These are phyloP conservation scores for Peromyscus melanophrys DNA, from an alignment of 2,797 vertebrate species.

Conservation along the genomic window DNA sequence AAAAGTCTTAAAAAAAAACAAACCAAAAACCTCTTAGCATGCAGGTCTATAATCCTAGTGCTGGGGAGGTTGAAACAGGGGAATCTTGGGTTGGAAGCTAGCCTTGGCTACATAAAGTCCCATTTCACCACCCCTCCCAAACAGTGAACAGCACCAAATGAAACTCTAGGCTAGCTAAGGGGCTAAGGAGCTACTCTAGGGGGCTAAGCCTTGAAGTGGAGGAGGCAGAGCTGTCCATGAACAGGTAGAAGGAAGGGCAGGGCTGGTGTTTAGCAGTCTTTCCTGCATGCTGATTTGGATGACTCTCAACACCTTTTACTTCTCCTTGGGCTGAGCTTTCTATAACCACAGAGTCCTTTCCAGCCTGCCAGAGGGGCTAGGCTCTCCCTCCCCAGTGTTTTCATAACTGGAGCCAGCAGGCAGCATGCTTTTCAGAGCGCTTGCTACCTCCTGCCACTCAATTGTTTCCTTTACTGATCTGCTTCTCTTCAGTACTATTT, in stretches of 20 bases:
- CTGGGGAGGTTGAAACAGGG: background rate
- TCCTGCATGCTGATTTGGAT: conserved; percentile 63
- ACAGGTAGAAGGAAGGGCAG: background rate
- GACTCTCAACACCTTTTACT: background rate
- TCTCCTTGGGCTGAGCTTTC: background rate
- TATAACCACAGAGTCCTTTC: background rate
- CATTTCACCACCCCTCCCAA: background rate
- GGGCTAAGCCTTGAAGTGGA: background rate
- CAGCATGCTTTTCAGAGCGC: background rate
- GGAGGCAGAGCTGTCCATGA: background rate
- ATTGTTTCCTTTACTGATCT: background rate
- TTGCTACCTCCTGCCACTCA: background rate
- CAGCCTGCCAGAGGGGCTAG: background rate
- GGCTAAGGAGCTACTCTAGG: too few relatives aligned
- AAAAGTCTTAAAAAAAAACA: background rate
- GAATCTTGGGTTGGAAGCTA: background rate
- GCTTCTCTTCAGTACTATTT: background rate
- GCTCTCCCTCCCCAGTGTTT: background rate
- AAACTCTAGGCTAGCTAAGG: background rate
- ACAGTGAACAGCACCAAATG: background rate
- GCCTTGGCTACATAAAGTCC: background rate
- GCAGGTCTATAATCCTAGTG: background rate
- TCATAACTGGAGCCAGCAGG: background rate
- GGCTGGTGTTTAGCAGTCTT: background rate
- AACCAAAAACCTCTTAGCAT: background rate